Percentiles rank a stretch among this genome's conserved stretches.
These are phyloP conservation scores for Bombus waltoni DNA, from an alignment of 1,140 invertebrate genomes.

Conservation along the genomic window DNA sequence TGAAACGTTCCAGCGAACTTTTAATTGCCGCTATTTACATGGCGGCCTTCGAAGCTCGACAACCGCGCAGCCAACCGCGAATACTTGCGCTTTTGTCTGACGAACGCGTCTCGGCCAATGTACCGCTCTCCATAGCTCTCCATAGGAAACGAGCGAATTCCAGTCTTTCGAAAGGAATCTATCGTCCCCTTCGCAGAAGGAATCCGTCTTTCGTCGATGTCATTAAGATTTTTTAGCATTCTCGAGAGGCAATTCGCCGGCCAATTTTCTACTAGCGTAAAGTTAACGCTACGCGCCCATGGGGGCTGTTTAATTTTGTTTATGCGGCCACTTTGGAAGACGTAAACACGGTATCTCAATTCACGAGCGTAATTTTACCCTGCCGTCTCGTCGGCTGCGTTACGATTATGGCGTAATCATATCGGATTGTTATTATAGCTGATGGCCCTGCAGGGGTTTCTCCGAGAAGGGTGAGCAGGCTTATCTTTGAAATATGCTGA, in stretches of 20 bases:
- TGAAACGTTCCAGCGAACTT: slow-evolving; percentile 10
- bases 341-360: slow-evolving; percentile 83
- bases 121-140: no score
- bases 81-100: neutral
- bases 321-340: slow-evolving; percentile 81
- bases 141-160: no score
- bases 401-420: slow-evolving; percentile 83
- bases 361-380: slow-evolving; percentile 81
- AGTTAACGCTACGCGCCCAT: slow-evolving; percentile 11
- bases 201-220: neutral
- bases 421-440: slow-evolving; percentile 83
- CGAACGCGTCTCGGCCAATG: neutral
- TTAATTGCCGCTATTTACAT: slow-evolving; percentile 7
- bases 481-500: slow-evolving; percentile 84
- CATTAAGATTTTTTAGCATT: neutral
- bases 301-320: slow-evolving; percentile 82
- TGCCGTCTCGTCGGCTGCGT: slow-evolving; percentile 67
- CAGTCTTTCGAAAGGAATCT: no score
- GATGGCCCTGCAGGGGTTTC: slow-evolving; percentile 78
- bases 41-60: slow-evolving; percentile 13
- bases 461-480: slow-evolving; percentile 70
- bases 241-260: neutral
- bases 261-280: slow-evolving; percentile 8
- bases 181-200: no score
- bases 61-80: neutral